These are phyloP conservation scores for Hystrix brachyura DNA, from an alignment of 2,113 vertebrate species.

Conservation along the genomic window DNA sequence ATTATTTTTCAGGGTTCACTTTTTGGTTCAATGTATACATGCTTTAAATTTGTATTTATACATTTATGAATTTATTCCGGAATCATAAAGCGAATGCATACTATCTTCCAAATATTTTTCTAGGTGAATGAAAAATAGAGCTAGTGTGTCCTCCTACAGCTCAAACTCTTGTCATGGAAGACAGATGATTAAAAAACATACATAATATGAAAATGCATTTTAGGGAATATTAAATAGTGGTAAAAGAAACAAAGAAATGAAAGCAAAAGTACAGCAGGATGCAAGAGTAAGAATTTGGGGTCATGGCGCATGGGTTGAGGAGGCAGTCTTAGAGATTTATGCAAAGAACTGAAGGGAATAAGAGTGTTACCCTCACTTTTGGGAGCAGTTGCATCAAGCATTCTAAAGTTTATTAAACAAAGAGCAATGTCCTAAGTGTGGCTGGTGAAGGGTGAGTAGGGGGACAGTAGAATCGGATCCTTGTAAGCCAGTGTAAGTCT, in stretches of 20 bases:
- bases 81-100: background rate
- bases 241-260: background rate
- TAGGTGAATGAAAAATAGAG: background rate
- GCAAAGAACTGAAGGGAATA: no score
- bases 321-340: background rate
- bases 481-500: accelerated
- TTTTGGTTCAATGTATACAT: background rate
- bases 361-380: background rate
- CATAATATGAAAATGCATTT: background rate
- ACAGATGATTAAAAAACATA: background rate
- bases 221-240: background rate
- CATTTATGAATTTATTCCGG: background rate
- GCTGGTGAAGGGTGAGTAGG: background rate
- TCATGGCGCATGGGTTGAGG: background rate
- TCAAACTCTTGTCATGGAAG: background rate
- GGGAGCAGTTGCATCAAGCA: background rate
- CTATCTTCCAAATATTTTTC: background rate
- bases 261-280: background rate
- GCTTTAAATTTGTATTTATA: background rate
- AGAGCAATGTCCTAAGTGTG: background rate
- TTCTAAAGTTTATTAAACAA: background rate
- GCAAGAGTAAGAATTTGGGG: background rate
- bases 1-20: background rate
- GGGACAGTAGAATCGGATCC: no score
- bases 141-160: background rate